phyloP scores from a whole-genome alignment of 2,113 vertebrate genomes.

The Callithrix jacchus region DNA sequence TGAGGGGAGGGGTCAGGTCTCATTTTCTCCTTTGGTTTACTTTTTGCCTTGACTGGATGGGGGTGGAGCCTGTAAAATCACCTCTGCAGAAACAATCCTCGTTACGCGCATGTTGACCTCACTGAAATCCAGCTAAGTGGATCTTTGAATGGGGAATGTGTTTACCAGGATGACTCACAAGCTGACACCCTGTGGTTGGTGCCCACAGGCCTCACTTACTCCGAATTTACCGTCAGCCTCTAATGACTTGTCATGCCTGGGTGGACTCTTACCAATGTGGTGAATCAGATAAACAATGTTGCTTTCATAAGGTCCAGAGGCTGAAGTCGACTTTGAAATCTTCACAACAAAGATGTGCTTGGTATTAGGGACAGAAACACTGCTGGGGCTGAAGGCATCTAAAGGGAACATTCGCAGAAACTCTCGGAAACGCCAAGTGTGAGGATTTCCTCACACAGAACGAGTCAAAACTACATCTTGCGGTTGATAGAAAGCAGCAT shows the following conservation, averaged over 20 bases:
- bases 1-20: not conserved
- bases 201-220: not conserved
- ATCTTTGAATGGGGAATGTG: not conserved
- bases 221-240: not conserved
- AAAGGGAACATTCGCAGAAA: not conserved
- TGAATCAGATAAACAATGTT: too few species aligned
- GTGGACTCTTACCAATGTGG: not conserved
- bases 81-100: not conserved
- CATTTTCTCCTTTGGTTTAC: not conserved
- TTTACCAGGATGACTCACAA: not conserved
- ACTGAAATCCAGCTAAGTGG: not conserved
- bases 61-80: not conserved
- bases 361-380: not conserved
- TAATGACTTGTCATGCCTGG: fast-evolving
- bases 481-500: not conserved
- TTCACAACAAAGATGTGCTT: not conserved
- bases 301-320: not conserved
- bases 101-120: not conserved
- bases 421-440: not conserved
- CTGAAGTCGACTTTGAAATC: not conserved
- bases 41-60: not conserved
- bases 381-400: not conserved
- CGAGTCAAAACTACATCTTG: not conserved
- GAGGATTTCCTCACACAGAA: not conserved
- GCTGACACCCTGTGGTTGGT: not conserved